A percentile compares a stretch with the other conserved stretches of the same genome.
Conservation (phyloP, 2,888 invertebrate species). For the Caenorhabditis drosophilae region DNA sequence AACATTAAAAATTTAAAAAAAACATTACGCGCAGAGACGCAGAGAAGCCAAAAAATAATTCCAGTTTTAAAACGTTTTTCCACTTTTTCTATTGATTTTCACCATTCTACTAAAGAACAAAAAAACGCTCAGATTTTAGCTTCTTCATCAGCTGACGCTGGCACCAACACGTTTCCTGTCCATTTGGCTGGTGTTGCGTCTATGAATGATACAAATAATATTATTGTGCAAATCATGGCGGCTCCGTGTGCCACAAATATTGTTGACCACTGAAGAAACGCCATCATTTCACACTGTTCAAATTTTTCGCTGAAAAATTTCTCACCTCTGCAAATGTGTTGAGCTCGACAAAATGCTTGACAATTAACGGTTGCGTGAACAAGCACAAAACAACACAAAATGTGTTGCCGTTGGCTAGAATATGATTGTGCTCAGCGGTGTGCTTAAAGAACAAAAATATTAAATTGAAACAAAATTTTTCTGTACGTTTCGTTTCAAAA, state of each 20-base stretch:
- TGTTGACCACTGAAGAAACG: background rate
- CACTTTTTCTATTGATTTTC: too few relatives aligned
- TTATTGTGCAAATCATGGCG: background rate
- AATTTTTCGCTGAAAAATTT: background rate
- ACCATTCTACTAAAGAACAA: too few relatives aligned
- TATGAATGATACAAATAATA: background rate
- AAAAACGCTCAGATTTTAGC: too few relatives aligned
- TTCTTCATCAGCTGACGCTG: too few relatives aligned
- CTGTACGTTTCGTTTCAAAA: too few relatives aligned
- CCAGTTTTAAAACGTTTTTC: too few relatives aligned
- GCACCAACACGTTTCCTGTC: too few relatives aligned
- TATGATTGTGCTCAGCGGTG: constrained; percentile 34
- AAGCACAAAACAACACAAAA: constrained; percentile 37
- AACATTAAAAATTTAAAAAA: too few relatives aligned
- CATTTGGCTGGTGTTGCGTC: background rate
- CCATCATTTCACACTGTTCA: background rate
- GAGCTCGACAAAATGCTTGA: constrained; percentile 28
- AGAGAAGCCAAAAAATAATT: too few relatives aligned
- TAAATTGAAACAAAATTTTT: too few relatives aligned
- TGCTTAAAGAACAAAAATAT: constrained; percentile 17
- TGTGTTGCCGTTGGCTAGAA: constrained; percentile 46
- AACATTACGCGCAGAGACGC: too few relatives aligned
- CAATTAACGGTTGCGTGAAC: constrained; percentile 26
- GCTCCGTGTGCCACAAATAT: background rate
- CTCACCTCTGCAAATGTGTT: constrained; percentile 42